Base-by-base conservation (phyloP, 2,888 invertebrate species). In the Germaria angustata region DNA sequence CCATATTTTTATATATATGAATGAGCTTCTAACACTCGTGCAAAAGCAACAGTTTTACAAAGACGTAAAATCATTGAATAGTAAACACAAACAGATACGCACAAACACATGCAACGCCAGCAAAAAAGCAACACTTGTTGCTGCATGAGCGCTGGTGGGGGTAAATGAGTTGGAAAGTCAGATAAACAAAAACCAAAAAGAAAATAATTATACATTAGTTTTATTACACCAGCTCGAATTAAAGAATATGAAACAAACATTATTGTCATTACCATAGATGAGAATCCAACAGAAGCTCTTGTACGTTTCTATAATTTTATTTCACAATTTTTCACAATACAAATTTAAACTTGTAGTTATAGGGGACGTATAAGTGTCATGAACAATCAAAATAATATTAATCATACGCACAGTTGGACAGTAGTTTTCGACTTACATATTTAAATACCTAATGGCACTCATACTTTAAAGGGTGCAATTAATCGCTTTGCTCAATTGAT, bases 81-180 rank as follows among this genome's bases (percentile, higher is more conserved):
- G 11, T 20, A 63, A 73, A 51, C 1, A 15, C 17, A 51, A 17
- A 41, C 53, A 61, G 9, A n/a, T 28, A 53, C 28, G 6, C 28
- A 44, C 34, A 44, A 13, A 69, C 13, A 11, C 9, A 59, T 9
- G 0, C 6, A 41, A 53, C 6, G n/a, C 57, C 11, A 44, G 36
- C 46, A 8, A 15, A 49, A 6, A 34, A 20, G 13, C 53, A 72
- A 28, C 11, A 63, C 57, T 75, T 57, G 46, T 66, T 65, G 65
- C 55, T 57, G 55, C 2, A 7, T 36, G 36, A 49, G 44, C 7
- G 34, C 34, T 22, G 17, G 8, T 22, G 44, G 55, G 53, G 55
- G 46, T 36, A 63, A 71, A 71, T 71, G 63, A 55, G n/a, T 69
- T 55, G 55, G n/a, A 55, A 73, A 65, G 53, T 22, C 44, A 44